Base-by-base conservation (phyloP, 2,888 invertebrate species). In the Epicampocera succincta region DNA sequence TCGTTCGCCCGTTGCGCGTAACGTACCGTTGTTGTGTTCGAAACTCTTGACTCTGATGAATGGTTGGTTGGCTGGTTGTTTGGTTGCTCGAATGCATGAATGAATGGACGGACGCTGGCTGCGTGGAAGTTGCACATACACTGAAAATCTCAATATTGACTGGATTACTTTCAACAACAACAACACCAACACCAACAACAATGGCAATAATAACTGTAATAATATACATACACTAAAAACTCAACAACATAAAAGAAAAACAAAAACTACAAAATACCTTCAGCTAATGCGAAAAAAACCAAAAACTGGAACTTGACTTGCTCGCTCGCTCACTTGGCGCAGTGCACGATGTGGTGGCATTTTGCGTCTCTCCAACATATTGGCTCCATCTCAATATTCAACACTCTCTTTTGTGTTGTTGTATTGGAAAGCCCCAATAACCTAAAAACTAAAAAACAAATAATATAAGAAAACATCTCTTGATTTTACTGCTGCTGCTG, bases 11-110 rank as follows among this genome's bases (percentile, higher is more conserved):
- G 54, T 63, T 71, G 74, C 80, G 74, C 56, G 48, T 50, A 80
- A 65, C 74, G 80, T 75, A 75, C 80, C 74, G 77, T 60, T 65
- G 69, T 65, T 71, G 74, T 71, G 74, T 78, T 61, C 75, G 61
- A 77, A 78, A 71, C 82, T 78, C 78, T 78, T 77, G 60, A 60
- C 73, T 82, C 78, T 78, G 60, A 75, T 82, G 78, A 78, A 82
- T 78, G 72, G 33, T 38, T 56, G 48, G 71, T 17, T 29, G 44
- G 29, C 17, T 46, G 46, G 17, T 29, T 29, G 17, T 11, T 54
- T 15, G 17, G 33, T 38, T 56, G 73, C 3, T 54, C 58, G 44
- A 58, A 63, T 71, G 58, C 60, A 60, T 60, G 54, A 46, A 61
- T 63, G 73, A 63, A 72, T 72, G 38, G 25, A 13, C 29, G 29